Conservation (phyloP, 1,140 invertebrate species). For the Bombus fervidus region DNA sequence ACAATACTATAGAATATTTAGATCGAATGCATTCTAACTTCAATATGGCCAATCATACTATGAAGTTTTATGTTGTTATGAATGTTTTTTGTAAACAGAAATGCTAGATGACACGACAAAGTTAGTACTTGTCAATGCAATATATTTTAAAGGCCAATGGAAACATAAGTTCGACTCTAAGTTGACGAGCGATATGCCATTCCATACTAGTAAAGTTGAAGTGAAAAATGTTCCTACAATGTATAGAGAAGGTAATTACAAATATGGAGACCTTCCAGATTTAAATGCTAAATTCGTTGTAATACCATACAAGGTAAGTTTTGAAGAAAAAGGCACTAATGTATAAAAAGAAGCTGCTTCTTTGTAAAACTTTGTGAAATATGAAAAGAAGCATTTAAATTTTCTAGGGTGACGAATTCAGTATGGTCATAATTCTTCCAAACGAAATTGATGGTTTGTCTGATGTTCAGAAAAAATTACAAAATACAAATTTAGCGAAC, state of each 20-base stretch:
- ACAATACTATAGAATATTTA: neutral
- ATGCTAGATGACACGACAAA: slow-evolving; percentile 81
- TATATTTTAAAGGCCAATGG: slow-evolving; percentile 95
- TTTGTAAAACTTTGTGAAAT: neutral
- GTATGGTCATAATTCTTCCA: slow-evolving; percentile 86
- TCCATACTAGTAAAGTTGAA: slow-evolving; percentile 78
- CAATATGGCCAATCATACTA: neutral
- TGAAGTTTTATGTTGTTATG: neutral
- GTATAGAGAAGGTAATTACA: slow-evolving; percentile 77
- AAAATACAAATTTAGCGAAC: slow-evolving; percentile 61
- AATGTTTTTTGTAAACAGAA: slow-evolving; percentile 64
- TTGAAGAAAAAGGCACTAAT: neutral
- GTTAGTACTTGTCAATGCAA: slow-evolving; percentile 91
- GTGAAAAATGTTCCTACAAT: slow-evolving; percentile 82
- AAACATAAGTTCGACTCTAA: slow-evolving; percentile 85
- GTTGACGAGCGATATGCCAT: slow-evolving; percentile 83
- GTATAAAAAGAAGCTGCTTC: neutral
- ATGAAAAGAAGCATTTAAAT: neutral
- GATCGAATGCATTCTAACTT: neutral
- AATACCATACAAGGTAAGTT: slow-evolving; percentile 82
- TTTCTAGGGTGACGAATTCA: slow-evolving; percentile 82
- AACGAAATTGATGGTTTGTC: slow-evolving; percentile 83
- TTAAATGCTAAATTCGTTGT: slow-evolving; percentile 81
- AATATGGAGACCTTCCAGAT: slow-evolving; percentile 72
- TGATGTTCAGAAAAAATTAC: slow-evolving; percentile 79